These are phyloP conservation scores for Camptogramma bilineatum DNA, from an alignment of 2,888 invertebrate species.

Conservation along the genomic window DNA sequence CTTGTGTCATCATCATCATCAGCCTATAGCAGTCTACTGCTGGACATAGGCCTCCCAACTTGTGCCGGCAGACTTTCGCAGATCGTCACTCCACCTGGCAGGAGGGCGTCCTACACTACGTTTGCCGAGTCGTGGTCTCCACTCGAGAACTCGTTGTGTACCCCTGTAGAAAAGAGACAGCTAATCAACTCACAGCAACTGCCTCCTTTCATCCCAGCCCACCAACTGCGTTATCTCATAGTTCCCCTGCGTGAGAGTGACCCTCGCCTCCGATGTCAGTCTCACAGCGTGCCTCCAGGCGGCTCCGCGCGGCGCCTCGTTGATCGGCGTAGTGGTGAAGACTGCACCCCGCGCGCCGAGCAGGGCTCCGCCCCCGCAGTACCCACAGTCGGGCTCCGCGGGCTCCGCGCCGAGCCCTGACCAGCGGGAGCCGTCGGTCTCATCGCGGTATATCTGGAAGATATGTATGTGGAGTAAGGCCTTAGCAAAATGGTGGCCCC, in stretches of 20 bases:
- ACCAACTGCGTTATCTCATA: slow-evolving; percentile 90
- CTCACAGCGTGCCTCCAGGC: slow-evolving; percentile 76
- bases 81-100: too few relatives aligned
- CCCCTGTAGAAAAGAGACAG: too few relatives aligned
- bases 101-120: too few relatives aligned
- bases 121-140: too few relatives aligned
- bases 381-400: slow-evolving; percentile 72
- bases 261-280: slow-evolving; percentile 60
- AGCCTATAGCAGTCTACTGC: too few relatives aligned
- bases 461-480: too few relatives aligned
- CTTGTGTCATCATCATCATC: too few relatives aligned
- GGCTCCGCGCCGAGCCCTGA: slow-evolving; percentile 79
- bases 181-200: slow-evolving; percentile 88
- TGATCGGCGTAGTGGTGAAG: slow-evolving; percentile 81
- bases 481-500: too few relatives aligned
- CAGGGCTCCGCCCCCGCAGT: slow-evolving; percentile 77
- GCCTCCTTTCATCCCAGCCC: slow-evolving; percentile 91
- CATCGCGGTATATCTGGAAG: slow-evolving; percentile 73
- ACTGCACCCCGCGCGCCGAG: slow-evolving; percentile 67
- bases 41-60: too few relatives aligned
- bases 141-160: too few relatives aligned
- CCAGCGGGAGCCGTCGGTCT: slow-evolving; percentile 76
- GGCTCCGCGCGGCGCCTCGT: slow-evolving; percentile 75
- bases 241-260: slow-evolving; percentile 88
- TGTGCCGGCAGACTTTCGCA: too few relatives aligned